Evolutionary conservation across 2,113 vertebrate genomes (phyloP).

Genomic region (Motacilla alba): DNA sequence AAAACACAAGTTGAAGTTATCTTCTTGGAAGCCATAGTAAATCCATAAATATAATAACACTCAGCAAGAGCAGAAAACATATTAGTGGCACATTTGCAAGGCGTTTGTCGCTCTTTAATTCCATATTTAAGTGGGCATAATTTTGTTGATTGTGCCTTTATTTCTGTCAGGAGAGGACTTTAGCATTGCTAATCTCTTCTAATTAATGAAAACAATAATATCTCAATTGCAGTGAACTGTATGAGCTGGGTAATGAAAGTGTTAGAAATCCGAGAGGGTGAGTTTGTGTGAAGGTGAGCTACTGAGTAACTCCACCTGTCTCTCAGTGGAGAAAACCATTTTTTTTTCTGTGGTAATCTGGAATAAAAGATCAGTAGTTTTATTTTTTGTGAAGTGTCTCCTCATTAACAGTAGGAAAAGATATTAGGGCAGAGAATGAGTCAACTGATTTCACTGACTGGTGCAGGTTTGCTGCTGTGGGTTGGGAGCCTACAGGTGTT

Average conservation of each 20-base stretch:
- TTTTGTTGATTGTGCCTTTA: background rate
- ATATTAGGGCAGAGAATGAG: background rate
- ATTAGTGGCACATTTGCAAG: background rate
- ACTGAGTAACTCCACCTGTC: background rate
- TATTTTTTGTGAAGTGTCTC: background rate
- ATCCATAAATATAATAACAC: background rate
- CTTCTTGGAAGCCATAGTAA: background rate
- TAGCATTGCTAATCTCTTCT: background rate
- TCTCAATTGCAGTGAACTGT: background rate
- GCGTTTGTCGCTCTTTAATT: background rate
- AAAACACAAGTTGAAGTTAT: background rate
- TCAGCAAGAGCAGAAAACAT: background rate
- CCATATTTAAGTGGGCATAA: background rate
- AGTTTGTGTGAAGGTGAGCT: background rate
- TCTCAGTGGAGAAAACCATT: background rate
- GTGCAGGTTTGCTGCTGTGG: background rate
- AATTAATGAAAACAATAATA: background rate
- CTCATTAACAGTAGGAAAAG: background rate
- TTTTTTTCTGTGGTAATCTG: background rate
- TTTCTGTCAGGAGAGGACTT: background rate
- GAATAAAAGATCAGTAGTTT: background rate
- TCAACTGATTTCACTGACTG: background rate
- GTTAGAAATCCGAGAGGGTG: background rate
- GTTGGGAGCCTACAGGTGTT: background rate
- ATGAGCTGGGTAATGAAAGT: background rate